These are phyloP conservation scores for Harpegnathos saltator DNA, from an alignment of 1,140 invertebrate genomes.

Conservation along the genomic window DNA sequence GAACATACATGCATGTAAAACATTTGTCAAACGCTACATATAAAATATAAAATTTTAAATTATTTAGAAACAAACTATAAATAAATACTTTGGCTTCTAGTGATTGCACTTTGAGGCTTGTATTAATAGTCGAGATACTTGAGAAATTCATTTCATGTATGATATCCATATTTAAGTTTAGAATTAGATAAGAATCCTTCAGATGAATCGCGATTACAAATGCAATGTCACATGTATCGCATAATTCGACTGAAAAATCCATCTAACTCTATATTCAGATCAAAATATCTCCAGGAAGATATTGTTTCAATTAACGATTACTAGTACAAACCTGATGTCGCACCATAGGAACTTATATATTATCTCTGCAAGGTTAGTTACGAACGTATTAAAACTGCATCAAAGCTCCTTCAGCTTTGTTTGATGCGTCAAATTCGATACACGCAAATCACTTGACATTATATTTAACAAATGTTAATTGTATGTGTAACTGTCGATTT, in stretches of 20 bases:
- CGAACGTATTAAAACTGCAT: slow-evolving; percentile 12
- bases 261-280: too few relatives aligned
- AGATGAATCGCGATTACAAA: too few relatives aligned
- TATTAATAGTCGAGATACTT: too few relatives aligned
- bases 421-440: slow-evolving; percentile 15
- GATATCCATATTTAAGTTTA: too few relatives aligned
- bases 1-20: too few relatives aligned
- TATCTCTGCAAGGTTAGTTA: slow-evolving; percentile 1
- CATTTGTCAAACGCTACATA: too few relatives aligned
- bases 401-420: slow-evolving; percentile 9
- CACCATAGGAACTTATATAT: slow-evolving; percentile 32
- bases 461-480: slow-evolving; percentile 64
- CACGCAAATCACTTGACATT: background rate
- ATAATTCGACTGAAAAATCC: too few relatives aligned
- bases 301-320: too few relatives aligned
- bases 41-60: background rate
- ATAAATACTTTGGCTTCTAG: background rate
- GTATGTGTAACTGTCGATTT: slow-evolving; percentile 14
- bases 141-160: too few relatives aligned
- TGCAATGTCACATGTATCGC: too few relatives aligned
- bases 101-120: background rate
- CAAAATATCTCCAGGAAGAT: too few relatives aligned
- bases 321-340: background rate
- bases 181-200: too few relatives aligned
- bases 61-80: slow-evolving; percentile 13